Base-by-base conservation (phyloP, 2,888 invertebrate species). In the Athalia cordata region DNA sequence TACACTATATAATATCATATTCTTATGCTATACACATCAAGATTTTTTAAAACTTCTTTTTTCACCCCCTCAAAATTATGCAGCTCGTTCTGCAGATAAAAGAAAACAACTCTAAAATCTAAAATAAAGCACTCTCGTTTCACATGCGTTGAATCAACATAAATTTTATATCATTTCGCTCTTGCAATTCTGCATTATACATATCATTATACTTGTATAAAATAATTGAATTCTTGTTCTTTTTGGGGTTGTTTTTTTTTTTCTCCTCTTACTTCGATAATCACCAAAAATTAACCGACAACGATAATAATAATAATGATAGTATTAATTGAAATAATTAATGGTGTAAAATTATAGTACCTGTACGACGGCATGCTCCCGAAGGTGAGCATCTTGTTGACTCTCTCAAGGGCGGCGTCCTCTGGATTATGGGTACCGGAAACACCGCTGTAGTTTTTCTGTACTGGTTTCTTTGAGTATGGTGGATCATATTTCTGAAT, bases 401-500 rank as follows among this genome's bases (percentile, higher is more conserved):
- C 95, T 85, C 94, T 95, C 86, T 96, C 96, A 87, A 96, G 90
- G 77, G 95, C 95, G 83, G 94, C 94, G 90, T 95, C 95, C 88
- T 96, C 96, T 86, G 95, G 95, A 87, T 93, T 93, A 91, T 95
- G 94, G 92, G 95, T 95, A 82, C 93, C 93, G 70, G 94, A 92
- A 68, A 93, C 92, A 9, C 92, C 92, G 57, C 93, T 93, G 90
- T 94, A 95, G 90, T 93, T 95, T 92, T 95, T 95, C 85, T 94
- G 93, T 84, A 94, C 93, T 70, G 96, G 95, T 90, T 96, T 96
- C 93, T 96, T 96, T 89, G 93, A 93, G 92, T 96, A 96, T 78
- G 96, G 96, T 86, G 95, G 95, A 91, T 97, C 96, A 91, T 96
- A 96, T 91, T 96, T 96, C 91, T 95, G 95, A 91, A 96, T 93